Evolutionary conservation across 2,888 invertebrate genomes (phyloP).

Genomic region (Cryptosula pallasiana): DNA sequence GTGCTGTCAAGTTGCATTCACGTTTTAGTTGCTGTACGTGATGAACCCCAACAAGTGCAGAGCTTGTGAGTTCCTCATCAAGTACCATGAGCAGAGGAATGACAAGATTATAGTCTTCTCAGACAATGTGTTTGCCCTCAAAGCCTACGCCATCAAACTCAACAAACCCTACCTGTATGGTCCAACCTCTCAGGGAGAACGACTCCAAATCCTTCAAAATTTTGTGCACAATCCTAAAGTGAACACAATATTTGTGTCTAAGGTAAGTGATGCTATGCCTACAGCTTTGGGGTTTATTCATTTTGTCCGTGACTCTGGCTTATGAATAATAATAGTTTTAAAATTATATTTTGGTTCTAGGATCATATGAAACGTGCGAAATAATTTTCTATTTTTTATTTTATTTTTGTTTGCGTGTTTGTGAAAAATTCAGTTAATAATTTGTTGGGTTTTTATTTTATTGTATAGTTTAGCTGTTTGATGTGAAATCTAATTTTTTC

Average conservation of each 20-base stretch:
- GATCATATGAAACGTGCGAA: too few species aligned
- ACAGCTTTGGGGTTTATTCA: too few species aligned
- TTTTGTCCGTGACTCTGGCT: too few species aligned
- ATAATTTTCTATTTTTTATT: too few species aligned
- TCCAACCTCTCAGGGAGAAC: conserved; percentile 88
- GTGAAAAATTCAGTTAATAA: too few species aligned
- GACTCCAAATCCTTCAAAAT: conserved; percentile 96
- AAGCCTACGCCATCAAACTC: conserved; percentile 94
- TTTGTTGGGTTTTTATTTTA: too few species aligned
- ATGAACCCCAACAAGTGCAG: conserved; percentile 99
- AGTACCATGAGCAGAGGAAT: conserved; percentile 85
- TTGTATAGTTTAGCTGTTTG: too few species aligned
- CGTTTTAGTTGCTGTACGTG: conserved; percentile 80
- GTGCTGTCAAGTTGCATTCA: too few species aligned
- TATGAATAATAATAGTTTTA: background rate
- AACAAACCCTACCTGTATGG: conserved; percentile 98
- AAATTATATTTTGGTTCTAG: background rate
- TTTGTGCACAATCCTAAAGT: conserved; percentile 98
- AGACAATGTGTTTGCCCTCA: conserved; percentile 96
- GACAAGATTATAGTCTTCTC: conserved; percentile 99
- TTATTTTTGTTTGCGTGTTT: too few species aligned
- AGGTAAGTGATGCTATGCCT: too few species aligned
- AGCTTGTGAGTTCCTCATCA: conserved; percentile 89
- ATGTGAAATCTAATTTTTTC: too few species aligned
- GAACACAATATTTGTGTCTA: conserved; percentile 98